Evolutionary conservation across 2,888 invertebrate species (phyloP), one percentile per base, ranked within the genome.

Genomic region (Pheosia gnoma): DNA sequence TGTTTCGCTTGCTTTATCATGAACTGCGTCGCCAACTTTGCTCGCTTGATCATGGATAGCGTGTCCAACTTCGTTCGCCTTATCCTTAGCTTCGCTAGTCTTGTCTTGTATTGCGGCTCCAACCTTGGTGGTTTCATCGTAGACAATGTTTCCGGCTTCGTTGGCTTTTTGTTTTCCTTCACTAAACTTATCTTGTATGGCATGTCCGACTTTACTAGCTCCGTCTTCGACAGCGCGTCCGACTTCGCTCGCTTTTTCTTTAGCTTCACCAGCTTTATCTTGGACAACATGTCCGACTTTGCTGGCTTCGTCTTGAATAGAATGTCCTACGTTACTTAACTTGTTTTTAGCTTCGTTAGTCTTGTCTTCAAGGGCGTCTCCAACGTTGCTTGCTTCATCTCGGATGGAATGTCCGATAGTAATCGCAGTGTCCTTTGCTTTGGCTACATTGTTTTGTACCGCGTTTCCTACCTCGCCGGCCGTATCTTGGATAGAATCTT

Each of bases 401-500:
- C 71, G 63, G 1, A 78, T 61, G 1, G 71, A 69, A 5, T 77
- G 63, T 70, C 79, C 77, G 3, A 72, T 66, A 51, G 74, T 68
- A 52, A 58, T 64, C 4, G 72, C 66, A 68, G 72, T 79, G 51
- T 79, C 73, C 53, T 72, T 69, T 3, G 71, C 41, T 67, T 84
- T 80, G 54, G 74, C 77, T 51, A 79, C 79, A 61, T 79, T 83
- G 60, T 79, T 67, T 55, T 78, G 74, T 13, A 86, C 62, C 7
- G 77, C 74, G 41, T 81, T 68, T 45, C 78, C 72, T 6, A 84
- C 66, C 58, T 84, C 78, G 59, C 63, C 68, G 13, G 75, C 69
- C 61, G 85, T 84, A n/a, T 77, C 75, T 5, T 81, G 71, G n/a
- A 82, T 68, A 38, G 75, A 76, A 60, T 72, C 66, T 61, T 74